Evolutionary conservation across 2,888 invertebrate species (phyloP).

Genomic region (Tenthredo scrophulariae): DNA sequence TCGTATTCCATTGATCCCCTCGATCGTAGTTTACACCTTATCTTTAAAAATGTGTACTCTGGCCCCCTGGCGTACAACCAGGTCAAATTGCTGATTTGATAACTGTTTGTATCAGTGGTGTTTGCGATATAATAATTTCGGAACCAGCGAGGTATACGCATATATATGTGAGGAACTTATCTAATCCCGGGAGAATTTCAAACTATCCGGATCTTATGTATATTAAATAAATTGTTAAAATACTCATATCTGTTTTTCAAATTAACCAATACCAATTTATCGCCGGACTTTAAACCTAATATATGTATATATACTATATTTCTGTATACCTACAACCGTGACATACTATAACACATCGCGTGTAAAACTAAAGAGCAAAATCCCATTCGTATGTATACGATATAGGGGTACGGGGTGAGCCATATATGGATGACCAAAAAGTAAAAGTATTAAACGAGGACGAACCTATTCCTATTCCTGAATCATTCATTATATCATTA

Average conservation of each 20-base stretch:
- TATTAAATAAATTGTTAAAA: conserved; percentile 1
- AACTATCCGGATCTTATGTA: not conserved
- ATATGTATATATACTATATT: not conserved
- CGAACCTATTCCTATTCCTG: not conserved
- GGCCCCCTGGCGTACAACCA: conserved; percentile 7
- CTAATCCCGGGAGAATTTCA: not conserved
- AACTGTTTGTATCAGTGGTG: not conserved
- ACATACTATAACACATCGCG: not conserved
- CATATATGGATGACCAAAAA: not conserved
- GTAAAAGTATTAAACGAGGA: not conserved
- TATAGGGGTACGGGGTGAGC: not conserved
- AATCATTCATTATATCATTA: not conserved
- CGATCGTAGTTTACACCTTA: conserved; percentile 3
- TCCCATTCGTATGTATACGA: not conserved
- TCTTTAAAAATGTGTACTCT: conserved; percentile 31
- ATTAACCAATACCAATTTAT: not conserved
- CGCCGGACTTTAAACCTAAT: not conserved
- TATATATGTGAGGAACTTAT: not conserved
- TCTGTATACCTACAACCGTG: not conserved
- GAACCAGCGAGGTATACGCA: not conserved
- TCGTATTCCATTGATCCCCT: conserved; percentile 14
- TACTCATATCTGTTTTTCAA: not conserved
- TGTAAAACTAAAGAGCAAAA: not conserved
- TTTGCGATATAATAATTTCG: not conserved
- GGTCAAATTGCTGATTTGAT: conserved; percentile 34